These are phyloP conservation scores for Porites cylindrica DNA, from an alignment of 92 coral and sea anemone genomes.

Conservation along the genomic window DNA sequence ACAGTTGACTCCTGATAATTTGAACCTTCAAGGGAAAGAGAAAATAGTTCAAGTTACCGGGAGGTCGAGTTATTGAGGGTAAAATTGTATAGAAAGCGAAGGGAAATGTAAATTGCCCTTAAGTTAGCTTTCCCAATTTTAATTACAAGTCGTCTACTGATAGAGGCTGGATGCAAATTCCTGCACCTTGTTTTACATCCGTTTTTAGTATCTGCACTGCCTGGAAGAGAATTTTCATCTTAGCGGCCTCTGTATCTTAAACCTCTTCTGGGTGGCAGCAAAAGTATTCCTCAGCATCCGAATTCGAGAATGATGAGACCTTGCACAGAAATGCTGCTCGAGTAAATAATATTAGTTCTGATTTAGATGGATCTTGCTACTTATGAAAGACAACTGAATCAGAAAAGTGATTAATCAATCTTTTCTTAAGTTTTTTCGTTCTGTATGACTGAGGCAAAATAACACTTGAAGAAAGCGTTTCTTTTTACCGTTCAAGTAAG, in stretches of 20 bases:
- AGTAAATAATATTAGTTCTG: slow-evolving; percentile 45
- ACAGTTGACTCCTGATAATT: slow-evolving; percentile 11
- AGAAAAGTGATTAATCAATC: slow-evolving; percentile 42
- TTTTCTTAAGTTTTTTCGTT: slow-evolving; percentile 52
- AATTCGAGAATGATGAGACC: slow-evolving; percentile 11
- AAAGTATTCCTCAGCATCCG: background rate
- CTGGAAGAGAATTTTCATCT: slow-evolving; percentile 45
- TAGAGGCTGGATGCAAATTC: slow-evolving; percentile 47
- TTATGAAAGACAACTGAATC: slow-evolving; percentile 49
- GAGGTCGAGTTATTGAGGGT: background rate
- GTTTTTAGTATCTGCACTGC: slow-evolving; percentile 52
- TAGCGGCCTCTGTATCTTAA: slow-evolving; percentile 13
- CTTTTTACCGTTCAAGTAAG: slow-evolving; percentile 37
- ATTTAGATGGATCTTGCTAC: slow-evolving; percentile 46
- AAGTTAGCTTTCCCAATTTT: slow-evolving; percentile 32
- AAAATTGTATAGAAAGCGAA: no score
- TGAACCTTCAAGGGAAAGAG: slow-evolving; percentile 38
- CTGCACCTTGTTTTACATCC: slow-evolving; percentile 39
- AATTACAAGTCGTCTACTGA: slow-evolving; percentile 49
- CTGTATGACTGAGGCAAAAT: slow-evolving; percentile 19
- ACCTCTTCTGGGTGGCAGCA: slow-evolving; percentile 6
- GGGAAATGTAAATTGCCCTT: no score
- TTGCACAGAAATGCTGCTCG: slow-evolving; percentile 48
- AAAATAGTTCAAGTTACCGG: slow-evolving; percentile 49
- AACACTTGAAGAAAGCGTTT: slow-evolving; percentile 5